A percentile compares a stretch with the other conserved stretches of the same genome.
These are phyloP conservation scores for Protaetia brevitarsis DNA, from an alignment of 1,140 invertebrate genomes.

Conservation along the genomic window DNA sequence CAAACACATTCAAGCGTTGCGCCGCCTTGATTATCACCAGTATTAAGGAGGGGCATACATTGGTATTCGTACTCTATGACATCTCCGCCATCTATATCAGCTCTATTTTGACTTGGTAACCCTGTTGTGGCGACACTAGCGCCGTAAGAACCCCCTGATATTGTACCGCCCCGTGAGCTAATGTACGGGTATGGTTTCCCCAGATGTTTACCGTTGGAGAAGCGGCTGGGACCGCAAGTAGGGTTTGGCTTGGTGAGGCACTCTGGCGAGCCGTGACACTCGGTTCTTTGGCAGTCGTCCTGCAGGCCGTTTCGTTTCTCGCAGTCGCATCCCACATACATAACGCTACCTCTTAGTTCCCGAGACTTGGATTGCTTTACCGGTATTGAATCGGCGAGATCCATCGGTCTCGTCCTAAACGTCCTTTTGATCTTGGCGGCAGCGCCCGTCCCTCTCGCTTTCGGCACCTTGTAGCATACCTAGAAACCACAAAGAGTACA, in stretches of 20 bases:
- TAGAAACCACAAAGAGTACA: no score
- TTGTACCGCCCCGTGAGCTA: not conserved
- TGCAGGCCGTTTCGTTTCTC: slow-evolving; percentile 69
- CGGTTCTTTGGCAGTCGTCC: slow-evolving; percentile 66
- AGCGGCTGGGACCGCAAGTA: slow-evolving; percentile 42
- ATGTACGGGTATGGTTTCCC: slow-evolving; percentile 24
- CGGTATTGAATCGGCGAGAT: not conserved
- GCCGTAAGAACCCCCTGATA: not conserved
- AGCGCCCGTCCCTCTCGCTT: slow-evolving; percentile 1
- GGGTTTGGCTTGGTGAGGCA: slow-evolving; percentile 50
- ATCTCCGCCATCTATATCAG: not conserved
- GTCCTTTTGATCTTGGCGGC: not conserved
- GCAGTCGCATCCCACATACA: slow-evolving; percentile 68
- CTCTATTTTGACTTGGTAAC: not conserved
- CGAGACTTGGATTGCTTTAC: slow-evolving; percentile 53
- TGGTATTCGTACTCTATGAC: slow-evolving; percentile 7
- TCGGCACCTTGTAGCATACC: slow-evolving; percentile 23
- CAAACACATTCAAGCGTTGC: no score
- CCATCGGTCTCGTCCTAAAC: not conserved
- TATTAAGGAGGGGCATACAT: no score
- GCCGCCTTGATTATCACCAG: no score
- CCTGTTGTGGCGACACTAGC: not conserved
- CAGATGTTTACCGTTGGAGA: slow-evolving; percentile 41
- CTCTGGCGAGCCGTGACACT: slow-evolving; percentile 65
- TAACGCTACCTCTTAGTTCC: slow-evolving; percentile 62